Percentiles rank a stretch among this genome's conserved stretches.
These are phyloP conservation scores for Tiphia femorata DNA, from an alignment of 2,888 invertebrate genomes.

Conservation along the genomic window DNA sequence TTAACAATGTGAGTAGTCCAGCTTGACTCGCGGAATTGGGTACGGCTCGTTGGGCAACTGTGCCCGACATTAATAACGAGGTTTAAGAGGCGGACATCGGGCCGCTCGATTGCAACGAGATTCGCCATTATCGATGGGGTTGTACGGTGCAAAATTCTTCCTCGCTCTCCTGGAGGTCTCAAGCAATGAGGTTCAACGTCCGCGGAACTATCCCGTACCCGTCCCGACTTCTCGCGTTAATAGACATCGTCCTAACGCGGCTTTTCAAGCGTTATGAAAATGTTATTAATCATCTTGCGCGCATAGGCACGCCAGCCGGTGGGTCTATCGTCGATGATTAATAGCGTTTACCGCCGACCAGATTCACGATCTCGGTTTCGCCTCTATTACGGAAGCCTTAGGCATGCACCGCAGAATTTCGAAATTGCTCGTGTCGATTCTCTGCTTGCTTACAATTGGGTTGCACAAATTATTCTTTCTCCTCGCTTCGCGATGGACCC, in stretches of 20 bases:
- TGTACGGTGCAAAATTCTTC: slow-evolving; percentile 22
- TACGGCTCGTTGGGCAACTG: neutral
- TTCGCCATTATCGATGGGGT: slow-evolving; percentile 23
- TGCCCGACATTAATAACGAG: slow-evolving; percentile 7
- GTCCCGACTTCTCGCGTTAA: slow-evolving; percentile 35
- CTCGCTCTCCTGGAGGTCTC: slow-evolving; percentile 13
- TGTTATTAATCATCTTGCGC: slow-evolving; percentile 46
- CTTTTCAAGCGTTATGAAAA: slow-evolving; percentile 40
- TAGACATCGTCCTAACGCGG: slow-evolving; percentile 21
- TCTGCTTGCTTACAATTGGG: too few species aligned
- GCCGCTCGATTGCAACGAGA: slow-evolving; percentile 6
- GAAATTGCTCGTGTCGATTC: too few species aligned
- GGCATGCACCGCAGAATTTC: too few species aligned
- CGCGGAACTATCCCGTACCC: slow-evolving; percentile 40
- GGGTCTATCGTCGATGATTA: slow-evolving; percentile 39
- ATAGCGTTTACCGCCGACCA: slow-evolving; percentile 35
- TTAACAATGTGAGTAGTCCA: too few species aligned
- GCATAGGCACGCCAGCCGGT: slow-evolving; percentile 22
- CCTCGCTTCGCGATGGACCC: too few species aligned
- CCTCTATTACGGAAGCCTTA: too few species aligned
- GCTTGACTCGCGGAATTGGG: too few species aligned
- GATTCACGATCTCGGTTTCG: slow-evolving; percentile 9
- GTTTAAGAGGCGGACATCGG: slow-evolving; percentile 21
- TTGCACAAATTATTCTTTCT: too few species aligned
- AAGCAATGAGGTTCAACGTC: slow-evolving; percentile 44